These are phyloP conservation scores for Hydropsyche betteni DNA, from an alignment of 2,888 invertebrate genomes.

Conservation along the genomic window DNA sequence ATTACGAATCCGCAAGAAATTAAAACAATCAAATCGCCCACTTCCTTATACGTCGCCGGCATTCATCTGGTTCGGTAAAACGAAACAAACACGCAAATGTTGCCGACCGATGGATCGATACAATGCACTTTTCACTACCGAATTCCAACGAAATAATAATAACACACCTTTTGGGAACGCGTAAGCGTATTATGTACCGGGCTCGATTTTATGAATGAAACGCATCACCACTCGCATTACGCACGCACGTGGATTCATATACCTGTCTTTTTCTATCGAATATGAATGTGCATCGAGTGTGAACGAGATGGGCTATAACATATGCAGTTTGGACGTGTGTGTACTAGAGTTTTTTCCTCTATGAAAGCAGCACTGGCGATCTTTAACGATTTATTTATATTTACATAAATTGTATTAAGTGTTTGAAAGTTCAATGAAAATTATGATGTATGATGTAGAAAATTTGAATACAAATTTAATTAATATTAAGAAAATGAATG, in stretches of 20 bases:
- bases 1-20: no score
- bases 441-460: no score
- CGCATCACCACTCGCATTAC: conserved; percentile 36
- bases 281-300: conserved; percentile 1
- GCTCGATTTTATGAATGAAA: conserved; percentile 49
- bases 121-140: conserved; percentile 38
- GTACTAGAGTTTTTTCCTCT: no score
- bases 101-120: conserved; percentile 11
- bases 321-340: not conserved
- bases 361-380: no score
- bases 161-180: conserved; percentile 17
- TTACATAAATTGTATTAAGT: no score
- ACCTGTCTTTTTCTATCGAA: not conserved
- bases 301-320: not conserved
- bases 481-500: no score
- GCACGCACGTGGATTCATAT: conserved; percentile 25
- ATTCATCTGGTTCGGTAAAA: no score
- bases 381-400: no score
- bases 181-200: conserved; percentile 3
- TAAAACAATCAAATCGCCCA: no score
- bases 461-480: no score
- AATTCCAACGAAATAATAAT: conserved; percentile 47
- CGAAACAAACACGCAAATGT: not conserved
- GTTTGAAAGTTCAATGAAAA: no score
- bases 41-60: no score